Conservation (phyloP, 1,140 invertebrate species). For the Prorops nasuta region DNA sequence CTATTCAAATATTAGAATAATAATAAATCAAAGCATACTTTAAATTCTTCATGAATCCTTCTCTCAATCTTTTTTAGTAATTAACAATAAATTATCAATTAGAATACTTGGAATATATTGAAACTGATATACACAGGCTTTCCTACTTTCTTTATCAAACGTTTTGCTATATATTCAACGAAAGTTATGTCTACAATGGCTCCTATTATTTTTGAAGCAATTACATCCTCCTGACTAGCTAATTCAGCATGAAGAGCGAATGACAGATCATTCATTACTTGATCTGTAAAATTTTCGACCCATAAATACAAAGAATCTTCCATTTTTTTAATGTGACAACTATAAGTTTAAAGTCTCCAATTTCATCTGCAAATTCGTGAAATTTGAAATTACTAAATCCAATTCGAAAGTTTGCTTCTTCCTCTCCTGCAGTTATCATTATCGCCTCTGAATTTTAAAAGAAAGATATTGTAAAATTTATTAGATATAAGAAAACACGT, state of each 20-base stretch:
- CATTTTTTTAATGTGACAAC: constrained; percentile 49
- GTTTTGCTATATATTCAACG: constrained; percentile 39
- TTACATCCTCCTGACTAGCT: constrained; percentile 29
- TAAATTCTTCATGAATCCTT: constrained; percentile 44
- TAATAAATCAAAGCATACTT: too few species aligned
- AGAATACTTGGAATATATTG: too few species aligned
- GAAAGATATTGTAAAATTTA: too few species aligned
- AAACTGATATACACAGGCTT: constrained; percentile 53
- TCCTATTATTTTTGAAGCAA: constrained; percentile 50
- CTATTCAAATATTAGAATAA: too few species aligned
- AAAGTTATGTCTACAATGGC: constrained; percentile 36
- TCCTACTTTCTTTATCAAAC: constrained; percentile 43
- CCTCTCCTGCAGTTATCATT: too few species aligned
- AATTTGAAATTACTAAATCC: constrained; percentile 41
- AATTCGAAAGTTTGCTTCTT: too few species aligned
- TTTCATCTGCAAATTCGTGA: constrained; percentile 36
- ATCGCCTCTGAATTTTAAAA: too few species aligned
- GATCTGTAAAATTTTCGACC: constrained; percentile 36
- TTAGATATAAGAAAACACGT: too few species aligned
- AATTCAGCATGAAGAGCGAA: constrained; percentile 40
- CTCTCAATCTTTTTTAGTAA: constrained; percentile 40
- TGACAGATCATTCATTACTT: constrained; percentile 44
- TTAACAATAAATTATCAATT: constrained; percentile 30
- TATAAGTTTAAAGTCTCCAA: constrained; percentile 40
- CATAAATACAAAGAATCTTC: constrained; percentile 47